A percentile compares a stretch with the other conserved stretches of the same genome.
These are phyloP conservation scores for Parus major DNA, from an alignment of 2,113 vertebrate species.

Conservation along the genomic window DNA sequence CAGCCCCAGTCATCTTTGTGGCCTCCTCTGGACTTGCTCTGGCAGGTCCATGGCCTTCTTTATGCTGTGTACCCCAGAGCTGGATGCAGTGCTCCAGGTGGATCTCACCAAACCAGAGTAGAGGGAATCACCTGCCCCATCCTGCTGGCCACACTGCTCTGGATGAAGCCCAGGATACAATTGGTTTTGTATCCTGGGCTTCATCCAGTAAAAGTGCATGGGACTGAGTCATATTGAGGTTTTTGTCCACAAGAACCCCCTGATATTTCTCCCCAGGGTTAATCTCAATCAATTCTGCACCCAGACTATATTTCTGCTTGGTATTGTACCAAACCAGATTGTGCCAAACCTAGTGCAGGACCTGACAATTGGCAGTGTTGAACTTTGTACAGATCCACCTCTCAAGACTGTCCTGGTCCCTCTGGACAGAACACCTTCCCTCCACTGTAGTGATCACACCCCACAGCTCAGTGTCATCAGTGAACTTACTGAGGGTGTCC, in stretches of 20 bases:
- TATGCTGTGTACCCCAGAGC: background rate
- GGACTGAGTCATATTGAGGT: background rate
- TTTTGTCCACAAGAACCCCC: background rate
- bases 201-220: accelerated
- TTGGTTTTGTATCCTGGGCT: background rate
- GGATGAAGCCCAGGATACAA: background rate
- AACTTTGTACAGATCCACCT: background rate
- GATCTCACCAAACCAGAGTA: background rate
- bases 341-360: too few relatives aligned
- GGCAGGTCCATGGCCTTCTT: background rate
- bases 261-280: background rate
- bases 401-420: background rate
- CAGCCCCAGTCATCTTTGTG: background rate
- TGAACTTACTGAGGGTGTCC: background rate
- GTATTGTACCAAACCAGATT: too few relatives aligned
- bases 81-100: background rate
- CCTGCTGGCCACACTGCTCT: background rate
- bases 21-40: background rate
- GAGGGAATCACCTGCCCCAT: background rate
- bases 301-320: background rate
- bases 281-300: background rate
- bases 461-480: background rate
- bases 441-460: background rate
- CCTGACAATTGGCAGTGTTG: background rate
- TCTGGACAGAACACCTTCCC: background rate